phyloP scores from a whole-genome alignment of 2,113 vertebrate genomes.

The Rostratula benghalensis region DNA sequence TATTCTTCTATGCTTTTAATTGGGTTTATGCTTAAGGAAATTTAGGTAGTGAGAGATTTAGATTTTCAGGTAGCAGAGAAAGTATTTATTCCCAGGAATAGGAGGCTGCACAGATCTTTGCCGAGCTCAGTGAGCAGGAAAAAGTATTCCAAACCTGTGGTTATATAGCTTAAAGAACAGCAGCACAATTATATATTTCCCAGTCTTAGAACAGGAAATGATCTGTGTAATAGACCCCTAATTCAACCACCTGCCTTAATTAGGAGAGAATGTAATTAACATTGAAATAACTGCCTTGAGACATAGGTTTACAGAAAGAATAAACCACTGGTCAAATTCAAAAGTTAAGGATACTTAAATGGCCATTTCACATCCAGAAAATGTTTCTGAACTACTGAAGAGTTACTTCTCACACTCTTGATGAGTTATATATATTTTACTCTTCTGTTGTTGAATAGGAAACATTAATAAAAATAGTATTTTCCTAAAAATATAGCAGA shows the following conservation, averaged over 20 bases:
- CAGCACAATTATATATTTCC: background rate
- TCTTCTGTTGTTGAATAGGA: background rate
- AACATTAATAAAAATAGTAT: background rate
- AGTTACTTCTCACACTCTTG: background rate
- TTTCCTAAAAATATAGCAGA: background rate
- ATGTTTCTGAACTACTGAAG: background rate
- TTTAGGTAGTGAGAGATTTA: background rate
- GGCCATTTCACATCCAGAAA: background rate
- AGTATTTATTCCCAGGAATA: background rate
- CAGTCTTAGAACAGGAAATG: slow-evolving; percentile 32
- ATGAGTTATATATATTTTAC: background rate
- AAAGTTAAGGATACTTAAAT: background rate
- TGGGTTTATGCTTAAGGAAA: background rate
- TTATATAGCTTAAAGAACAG: background rate
- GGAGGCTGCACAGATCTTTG: background rate
- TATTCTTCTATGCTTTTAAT: background rate
- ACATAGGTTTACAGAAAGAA: background rate
- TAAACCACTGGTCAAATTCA: background rate
- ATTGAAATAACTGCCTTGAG: slow-evolving; percentile 18
- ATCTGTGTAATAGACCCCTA: slow-evolving; percentile 20
- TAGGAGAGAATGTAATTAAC: slow-evolving; percentile 12
- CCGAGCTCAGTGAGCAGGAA: background rate
- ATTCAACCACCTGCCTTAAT: slow-evolving; percentile 38
- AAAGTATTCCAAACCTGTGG: background rate
- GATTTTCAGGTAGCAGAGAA: background rate